phyloP scores from a whole-genome alignment of 1,140 invertebrate genomes.

The Cepaea nemoralis region DNA sequence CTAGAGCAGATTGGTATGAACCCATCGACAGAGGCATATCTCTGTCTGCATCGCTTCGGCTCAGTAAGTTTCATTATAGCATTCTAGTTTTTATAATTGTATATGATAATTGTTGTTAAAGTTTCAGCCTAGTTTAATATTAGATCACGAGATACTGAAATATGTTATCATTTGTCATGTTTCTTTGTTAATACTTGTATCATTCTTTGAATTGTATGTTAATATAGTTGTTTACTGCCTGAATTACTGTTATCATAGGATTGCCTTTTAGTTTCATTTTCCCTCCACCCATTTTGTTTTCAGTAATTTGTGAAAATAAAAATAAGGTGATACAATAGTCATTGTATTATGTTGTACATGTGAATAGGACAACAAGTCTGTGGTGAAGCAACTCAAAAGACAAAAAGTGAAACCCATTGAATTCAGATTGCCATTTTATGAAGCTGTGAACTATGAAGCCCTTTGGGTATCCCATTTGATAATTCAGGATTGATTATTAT shows the following conservation, averaged over 20 bases:
- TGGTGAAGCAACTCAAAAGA: neutral
- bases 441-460: neutral
- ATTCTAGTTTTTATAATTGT: neutral
- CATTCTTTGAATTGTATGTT: neutral
- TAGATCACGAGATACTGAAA: too few relatives aligned
- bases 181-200: neutral
- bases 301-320: neutral
- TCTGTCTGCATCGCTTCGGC: constrained; percentile 91
- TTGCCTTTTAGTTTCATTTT: too few relatives aligned
- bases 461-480: neutral
- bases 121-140: neutral
- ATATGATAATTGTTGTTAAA: neutral
- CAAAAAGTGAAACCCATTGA: constrained; percentile 5
- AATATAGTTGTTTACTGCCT: neutral
- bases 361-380: neutral
- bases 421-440: neutral
- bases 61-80: constrained; percentile 75
- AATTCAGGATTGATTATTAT: neutral
- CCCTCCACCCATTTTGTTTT: neutral
- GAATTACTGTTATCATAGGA: neutral
- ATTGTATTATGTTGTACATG: neutral
- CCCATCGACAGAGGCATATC: constrained; percentile 70
- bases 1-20: constrained; percentile 70
- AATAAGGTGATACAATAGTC: neutral
- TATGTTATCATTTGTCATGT: neutral